A percentile compares a stretch with the other conserved stretches of the same genome.
Conservation (phyloP, 2,113 vertebrate genomes). For the Egretta garzetta region DNA sequence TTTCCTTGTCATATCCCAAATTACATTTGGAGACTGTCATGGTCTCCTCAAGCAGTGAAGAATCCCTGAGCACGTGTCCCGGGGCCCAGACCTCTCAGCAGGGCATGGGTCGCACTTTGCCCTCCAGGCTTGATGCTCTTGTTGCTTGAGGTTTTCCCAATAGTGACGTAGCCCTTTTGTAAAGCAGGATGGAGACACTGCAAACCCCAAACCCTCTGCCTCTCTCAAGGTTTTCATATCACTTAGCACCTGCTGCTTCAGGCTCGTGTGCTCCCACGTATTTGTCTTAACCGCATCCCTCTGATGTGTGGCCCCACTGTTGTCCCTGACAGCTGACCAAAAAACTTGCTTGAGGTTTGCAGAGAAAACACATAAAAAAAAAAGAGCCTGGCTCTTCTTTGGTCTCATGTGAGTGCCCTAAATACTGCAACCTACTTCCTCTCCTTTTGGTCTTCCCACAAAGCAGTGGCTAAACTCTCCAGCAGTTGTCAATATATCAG, state of each 20-base stretch:
- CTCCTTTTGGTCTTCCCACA: background rate
- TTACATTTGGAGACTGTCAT: background rate
- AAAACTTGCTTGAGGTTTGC: background rate
- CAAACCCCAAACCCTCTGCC: background rate
- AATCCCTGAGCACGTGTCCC: background rate
- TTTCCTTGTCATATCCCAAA: background rate
- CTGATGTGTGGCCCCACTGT: background rate
- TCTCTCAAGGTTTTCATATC: background rate
- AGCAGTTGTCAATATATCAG: background rate
- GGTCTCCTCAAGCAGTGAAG: fast-evolving
- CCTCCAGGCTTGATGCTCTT: background rate
- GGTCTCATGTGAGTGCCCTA: fast-evolving
- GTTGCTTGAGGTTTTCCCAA: background rate
- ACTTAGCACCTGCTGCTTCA: background rate
- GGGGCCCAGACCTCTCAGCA: background rate
- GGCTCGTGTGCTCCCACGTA: background rate
- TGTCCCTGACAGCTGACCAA: background rate
- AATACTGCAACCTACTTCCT: background rate
- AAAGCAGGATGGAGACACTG: background rate
- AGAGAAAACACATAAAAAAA: no score
- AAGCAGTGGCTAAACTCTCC: background rate
- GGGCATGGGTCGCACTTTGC: background rate
- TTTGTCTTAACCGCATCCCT: background rate
- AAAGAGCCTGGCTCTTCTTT: background rate
- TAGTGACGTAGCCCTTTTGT: background rate